Conservation (phyloP, 2,113 vertebrate genomes). For the Zosterops japonicus region DNA sequence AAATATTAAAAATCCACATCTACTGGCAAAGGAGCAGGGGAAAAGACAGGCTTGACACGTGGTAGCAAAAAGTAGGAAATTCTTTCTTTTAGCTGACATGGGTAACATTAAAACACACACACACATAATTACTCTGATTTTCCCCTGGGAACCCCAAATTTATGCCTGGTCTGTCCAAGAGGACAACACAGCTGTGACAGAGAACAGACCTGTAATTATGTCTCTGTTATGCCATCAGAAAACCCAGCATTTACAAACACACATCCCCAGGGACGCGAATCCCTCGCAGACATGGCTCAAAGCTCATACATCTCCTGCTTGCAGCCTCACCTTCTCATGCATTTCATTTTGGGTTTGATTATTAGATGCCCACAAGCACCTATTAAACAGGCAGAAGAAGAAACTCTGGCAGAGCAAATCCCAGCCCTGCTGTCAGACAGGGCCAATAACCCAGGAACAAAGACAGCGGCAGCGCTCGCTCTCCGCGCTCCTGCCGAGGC, state of each 20-base stretch:
- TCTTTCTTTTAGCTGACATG: not conserved
- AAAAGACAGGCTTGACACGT: not conserved
- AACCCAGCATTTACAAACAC: not conserved
- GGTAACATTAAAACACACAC: not conserved
- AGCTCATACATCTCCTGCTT: not conserved
- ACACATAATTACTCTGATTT: not conserved
- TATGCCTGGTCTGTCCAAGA: not conserved
- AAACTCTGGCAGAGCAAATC: not conserved
- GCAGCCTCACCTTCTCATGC: not conserved
- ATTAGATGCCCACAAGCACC: constrained; percentile 1
- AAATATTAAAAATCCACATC: not conserved
- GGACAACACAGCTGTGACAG: constrained; percentile 15
- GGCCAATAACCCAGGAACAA: not conserved
- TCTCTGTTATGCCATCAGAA: constrained; percentile 37
- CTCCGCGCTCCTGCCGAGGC: rapidly evolving
- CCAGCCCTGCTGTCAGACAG: not conserved
- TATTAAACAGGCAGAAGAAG: not conserved
- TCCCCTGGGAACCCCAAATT: not conserved
- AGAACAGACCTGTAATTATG: constrained; percentile 25
- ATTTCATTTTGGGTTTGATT: not conserved
- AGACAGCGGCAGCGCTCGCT: rapidly evolving
- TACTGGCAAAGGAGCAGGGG: not conserved
- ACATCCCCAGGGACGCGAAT: not conserved
- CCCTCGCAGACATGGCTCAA: not conserved
- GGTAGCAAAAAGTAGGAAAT: not conserved